phyloP scores from a whole-genome alignment of 35 echinoderm and acorn worm species.

The Holothuria glaberrima region DNA sequence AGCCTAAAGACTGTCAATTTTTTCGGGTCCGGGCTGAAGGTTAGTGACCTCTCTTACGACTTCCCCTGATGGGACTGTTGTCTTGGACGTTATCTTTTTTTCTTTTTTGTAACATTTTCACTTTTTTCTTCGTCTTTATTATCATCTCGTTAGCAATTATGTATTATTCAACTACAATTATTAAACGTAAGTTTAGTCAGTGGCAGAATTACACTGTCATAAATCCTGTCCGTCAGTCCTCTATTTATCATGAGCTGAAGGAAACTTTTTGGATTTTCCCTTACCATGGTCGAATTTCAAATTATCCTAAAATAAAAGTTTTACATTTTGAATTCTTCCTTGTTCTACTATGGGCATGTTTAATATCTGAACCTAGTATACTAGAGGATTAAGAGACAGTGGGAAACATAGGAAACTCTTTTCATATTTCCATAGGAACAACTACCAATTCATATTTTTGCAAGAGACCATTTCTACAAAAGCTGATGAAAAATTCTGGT shows the following conservation, averaged over 20 bases:
- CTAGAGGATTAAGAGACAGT: not conserved
- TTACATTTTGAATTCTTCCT: too few relatives aligned
- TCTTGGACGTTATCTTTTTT: not conserved
- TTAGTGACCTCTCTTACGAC: not conserved
- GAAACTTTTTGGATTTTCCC: too few relatives aligned
- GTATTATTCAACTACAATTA: not conserved
- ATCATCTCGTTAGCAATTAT: not conserved
- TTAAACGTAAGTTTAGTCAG: not conserved
- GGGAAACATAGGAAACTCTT: not conserved
- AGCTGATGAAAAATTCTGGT: not conserved
- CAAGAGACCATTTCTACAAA: not conserved
- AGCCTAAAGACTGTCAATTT: not conserved
- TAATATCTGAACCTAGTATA: not conserved
- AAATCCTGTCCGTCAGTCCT: too few relatives aligned
- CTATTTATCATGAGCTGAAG: too few relatives aligned
- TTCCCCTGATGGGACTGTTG: not conserved
- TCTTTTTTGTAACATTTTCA: not conserved
- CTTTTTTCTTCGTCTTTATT: not conserved
- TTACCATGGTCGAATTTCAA: too few relatives aligned
- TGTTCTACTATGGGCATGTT: not conserved
- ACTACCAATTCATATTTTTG: not conserved
- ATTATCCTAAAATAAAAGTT: too few relatives aligned
- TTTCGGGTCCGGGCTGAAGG: not conserved
- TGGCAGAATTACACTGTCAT: too few relatives aligned
- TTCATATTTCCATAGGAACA: not conserved